Conservation (phyloP, 2,797 vertebrate species). For the Zalophus californianus region DNA sequence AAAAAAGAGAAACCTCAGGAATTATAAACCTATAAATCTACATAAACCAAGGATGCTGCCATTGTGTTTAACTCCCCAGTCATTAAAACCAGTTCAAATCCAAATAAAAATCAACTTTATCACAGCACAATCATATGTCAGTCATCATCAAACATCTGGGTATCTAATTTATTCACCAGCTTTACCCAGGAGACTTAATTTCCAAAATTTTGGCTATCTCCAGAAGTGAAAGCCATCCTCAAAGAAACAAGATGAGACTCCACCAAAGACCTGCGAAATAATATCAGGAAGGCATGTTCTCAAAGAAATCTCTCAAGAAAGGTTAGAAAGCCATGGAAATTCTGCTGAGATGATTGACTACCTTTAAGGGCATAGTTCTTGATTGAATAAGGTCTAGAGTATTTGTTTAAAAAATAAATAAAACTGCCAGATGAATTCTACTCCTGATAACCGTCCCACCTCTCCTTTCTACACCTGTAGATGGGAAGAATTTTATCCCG, state of each 20-base stretch:
- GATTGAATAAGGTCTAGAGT: background rate
- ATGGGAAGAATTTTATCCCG: background rate
- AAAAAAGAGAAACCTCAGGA: conserved; percentile 21
- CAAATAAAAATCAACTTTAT: conserved; percentile 49
- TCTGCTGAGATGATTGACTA: background rate
- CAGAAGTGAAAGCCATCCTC: background rate
- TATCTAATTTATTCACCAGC: background rate
- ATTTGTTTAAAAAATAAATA: background rate
- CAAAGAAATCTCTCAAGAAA: background rate
- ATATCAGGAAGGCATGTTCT: background rate
- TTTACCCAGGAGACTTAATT: conserved; percentile 3
- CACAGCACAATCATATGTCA: background rate
- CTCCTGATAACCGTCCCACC: background rate
- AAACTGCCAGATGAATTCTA: conserved; percentile 19
- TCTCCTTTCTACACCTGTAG: background rate
- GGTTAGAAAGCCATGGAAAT: background rate
- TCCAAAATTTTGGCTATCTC: conserved; percentile 11
- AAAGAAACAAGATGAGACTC: background rate
- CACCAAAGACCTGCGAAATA: background rate
- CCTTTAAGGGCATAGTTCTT: background rate
- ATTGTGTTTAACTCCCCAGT: conserved; percentile 3
- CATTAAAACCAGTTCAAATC: background rate
- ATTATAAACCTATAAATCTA: background rate
- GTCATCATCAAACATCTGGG: background rate
- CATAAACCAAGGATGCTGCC: background rate